phyloP scores from a whole-genome alignment of 2,113 vertebrate species.

The Myrmophylax atrothorax region DNA sequence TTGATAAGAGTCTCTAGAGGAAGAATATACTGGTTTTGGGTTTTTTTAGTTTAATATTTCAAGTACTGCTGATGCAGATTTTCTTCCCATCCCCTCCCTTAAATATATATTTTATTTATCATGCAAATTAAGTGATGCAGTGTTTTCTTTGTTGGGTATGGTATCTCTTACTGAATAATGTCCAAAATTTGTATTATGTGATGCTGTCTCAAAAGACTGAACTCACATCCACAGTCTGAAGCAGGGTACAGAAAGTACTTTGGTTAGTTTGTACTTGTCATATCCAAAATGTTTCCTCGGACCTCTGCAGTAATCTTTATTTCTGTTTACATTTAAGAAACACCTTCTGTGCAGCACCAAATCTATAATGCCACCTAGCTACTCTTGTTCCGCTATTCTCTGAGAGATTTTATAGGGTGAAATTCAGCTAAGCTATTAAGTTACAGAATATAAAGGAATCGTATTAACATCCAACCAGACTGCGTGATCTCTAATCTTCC shows the following conservation, averaged over 20 bases:
- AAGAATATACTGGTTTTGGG: neutral
- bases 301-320: neutral
- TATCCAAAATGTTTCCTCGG: neutral
- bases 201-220: neutral
- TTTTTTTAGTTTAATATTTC: neutral
- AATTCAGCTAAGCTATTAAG: neutral
- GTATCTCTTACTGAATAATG: neutral
- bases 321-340: neutral
- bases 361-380: neutral
- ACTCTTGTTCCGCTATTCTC: neutral
- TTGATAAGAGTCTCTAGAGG: neutral
- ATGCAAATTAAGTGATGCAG: neutral
- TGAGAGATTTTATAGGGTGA: neutral
- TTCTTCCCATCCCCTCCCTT: neutral
- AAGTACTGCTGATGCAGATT: neutral
- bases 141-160: neutral
- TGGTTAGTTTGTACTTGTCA: neutral
- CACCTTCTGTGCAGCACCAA: neutral
- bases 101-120: neutral
- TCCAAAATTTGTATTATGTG: neutral
- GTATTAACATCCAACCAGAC: neutral
- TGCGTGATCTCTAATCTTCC: neutral
- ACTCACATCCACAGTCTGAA: neutral
- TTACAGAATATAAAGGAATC: neutral
- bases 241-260: neutral